Evolutionary conservation across 2,113 vertebrate genomes (phyloP).

Genomic region (Clarias batrachus): DNA sequence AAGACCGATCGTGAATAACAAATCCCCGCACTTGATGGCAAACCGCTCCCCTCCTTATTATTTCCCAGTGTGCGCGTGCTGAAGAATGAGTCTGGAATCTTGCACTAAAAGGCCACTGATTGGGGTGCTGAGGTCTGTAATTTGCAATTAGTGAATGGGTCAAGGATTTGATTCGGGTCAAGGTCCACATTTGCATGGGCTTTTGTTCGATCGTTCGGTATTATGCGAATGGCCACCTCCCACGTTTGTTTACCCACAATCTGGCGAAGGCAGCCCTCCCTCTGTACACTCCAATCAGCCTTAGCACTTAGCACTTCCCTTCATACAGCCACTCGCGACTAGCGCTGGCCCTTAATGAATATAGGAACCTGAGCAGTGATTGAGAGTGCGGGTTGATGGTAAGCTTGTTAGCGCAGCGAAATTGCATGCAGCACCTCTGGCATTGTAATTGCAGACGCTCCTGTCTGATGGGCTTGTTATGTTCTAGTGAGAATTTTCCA

Average conservation of each 20-base stretch:
- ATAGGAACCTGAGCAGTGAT: constrained; percentile 68
- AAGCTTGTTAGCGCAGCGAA: constrained; percentile 69
- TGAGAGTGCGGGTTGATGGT: constrained; percentile 75
- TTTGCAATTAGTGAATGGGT: constrained; percentile 79
- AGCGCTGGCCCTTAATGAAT: constrained; percentile 71
- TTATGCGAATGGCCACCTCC: constrained; percentile 52
- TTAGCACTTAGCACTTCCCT: constrained; percentile 60
- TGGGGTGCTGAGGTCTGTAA: constrained; percentile 78
- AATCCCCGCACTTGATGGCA: constrained; percentile 61
- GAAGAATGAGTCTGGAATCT: constrained; percentile 74
- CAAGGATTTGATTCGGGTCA: constrained; percentile 78
- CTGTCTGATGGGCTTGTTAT: constrained; percentile 38
- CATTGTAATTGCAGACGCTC: constrained; percentile 49
- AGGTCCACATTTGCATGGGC: constrained; percentile 75
- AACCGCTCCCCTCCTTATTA: constrained; percentile 64
- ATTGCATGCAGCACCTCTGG: constrained; percentile 66
- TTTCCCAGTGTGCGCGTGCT: constrained; percentile 58
- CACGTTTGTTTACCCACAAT: constrained; percentile 67
- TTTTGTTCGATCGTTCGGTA: constrained; percentile 61
- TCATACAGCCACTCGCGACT: constrained; percentile 60
- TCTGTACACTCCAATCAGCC: constrained; percentile 47
- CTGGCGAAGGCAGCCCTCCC: constrained; percentile 37
- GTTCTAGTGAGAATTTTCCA: constrained; percentile 17
- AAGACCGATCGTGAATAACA: constrained; percentile 57
- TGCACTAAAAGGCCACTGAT: constrained; percentile 74